Evolutionary conservation across 2,113 vertebrate species (phyloP).

Genomic region (Aldabrachelys gigantea): DNA sequence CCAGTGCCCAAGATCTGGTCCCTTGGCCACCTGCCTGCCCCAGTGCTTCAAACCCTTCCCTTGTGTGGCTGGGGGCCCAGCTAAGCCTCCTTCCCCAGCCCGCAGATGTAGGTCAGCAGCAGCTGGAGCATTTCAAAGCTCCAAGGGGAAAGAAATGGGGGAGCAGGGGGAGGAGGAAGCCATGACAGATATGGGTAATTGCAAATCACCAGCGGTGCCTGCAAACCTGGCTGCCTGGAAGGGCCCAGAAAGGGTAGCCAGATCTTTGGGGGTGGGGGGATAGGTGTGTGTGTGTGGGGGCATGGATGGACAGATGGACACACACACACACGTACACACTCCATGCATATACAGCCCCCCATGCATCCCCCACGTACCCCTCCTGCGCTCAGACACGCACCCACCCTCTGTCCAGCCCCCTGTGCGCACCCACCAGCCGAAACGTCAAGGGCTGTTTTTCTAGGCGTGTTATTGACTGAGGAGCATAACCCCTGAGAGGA

Average conservation of each 20-base stretch:
- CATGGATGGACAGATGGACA: neutral
- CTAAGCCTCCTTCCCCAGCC: neutral
- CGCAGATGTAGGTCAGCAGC: neutral
- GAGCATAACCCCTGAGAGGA: neutral
- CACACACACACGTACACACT: neutral
- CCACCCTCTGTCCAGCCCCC: neutral
- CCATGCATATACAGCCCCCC: neutral
- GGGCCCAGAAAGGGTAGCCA: neutral
- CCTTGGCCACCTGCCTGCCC: neutral
- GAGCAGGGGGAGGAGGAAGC: neutral
- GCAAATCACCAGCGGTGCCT: neutral
- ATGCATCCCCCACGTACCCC: neutral
- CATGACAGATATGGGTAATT: neutral
- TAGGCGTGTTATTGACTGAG: neutral
- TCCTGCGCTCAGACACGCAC: neutral
- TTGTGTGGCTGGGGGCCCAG: neutral
- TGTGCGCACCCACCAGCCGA: neutral
- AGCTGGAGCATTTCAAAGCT: neutral
- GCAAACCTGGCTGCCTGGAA: neutral
- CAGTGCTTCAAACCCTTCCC: neutral
- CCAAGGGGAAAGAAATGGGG: neutral
- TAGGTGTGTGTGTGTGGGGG: no score
- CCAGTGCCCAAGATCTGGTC: neutral
- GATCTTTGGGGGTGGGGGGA: neutral
- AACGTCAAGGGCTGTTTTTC: neutral